Evolutionary conservation across 2,888 invertebrate species (phyloP).

Genomic region (Alitta virens): DNA sequence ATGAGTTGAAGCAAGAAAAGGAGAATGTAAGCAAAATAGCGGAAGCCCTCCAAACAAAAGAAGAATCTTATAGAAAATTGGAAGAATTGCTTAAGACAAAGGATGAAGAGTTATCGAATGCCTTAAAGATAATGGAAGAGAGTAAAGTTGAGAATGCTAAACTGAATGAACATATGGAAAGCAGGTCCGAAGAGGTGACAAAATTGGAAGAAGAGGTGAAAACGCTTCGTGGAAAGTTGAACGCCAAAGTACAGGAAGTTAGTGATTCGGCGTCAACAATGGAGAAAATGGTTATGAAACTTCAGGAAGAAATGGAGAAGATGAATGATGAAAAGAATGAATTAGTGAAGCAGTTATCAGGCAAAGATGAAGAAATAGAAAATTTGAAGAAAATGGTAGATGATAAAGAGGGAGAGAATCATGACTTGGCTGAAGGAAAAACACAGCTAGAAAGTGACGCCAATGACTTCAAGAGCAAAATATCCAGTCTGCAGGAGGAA

Average conservation of each 20-base stretch:
- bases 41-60: not conserved
- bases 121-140: not conserved
- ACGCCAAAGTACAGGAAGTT: too few relatives aligned
- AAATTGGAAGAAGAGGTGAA: not conserved
- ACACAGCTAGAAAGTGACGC: not conserved
- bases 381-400: not conserved
- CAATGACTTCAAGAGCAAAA: not conserved
- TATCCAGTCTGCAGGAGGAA: not conserved
- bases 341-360: constrained; percentile 1
- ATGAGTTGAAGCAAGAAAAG: constrained; percentile 3
- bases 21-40: not conserved
- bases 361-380: not conserved
- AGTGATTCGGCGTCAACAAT: too few relatives aligned
- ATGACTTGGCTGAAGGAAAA: not conserved
- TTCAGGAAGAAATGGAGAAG: not conserved
- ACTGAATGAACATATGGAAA: not conserved
- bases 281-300: too few relatives aligned
- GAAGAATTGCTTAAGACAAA: not conserved
- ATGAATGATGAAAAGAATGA: not conserved
- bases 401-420: not conserved
- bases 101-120: not conserved
- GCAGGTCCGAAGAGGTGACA: not conserved
- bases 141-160: not conserved
- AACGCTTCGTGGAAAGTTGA: not conserved
- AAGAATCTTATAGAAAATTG: not conserved